A percentile compares a stretch with the other conserved stretches of the same genome.
Conservation (phyloP, 1,140 invertebrate genomes). For the Drosophila ambigua region DNA sequence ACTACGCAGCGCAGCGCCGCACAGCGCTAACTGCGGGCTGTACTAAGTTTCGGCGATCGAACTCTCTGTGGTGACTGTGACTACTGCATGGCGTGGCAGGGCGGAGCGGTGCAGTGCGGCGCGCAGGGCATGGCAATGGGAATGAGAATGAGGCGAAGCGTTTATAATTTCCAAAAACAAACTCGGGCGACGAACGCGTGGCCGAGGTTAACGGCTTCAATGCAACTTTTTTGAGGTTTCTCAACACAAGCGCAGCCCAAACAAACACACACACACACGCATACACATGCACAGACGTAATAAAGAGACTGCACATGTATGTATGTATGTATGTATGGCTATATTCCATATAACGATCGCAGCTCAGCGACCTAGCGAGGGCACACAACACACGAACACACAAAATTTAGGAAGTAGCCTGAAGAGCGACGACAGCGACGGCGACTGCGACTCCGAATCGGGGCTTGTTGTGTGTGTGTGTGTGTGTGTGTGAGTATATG, state of each 20-base stretch:
- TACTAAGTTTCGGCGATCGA: conserved; percentile 22
- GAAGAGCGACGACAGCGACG: background rate
- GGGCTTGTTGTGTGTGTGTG: background rate
- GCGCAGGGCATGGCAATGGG: background rate
- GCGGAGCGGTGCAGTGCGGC: background rate
- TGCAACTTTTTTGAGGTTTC: conserved; percentile 83
- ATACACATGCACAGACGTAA: background rate
- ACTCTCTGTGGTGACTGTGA: no score
- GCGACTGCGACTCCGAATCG: background rate
- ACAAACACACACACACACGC: conserved; percentile 10
- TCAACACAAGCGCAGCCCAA: conserved; percentile 21
- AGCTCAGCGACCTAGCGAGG: conserved; percentile 69
- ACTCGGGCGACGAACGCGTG: conserved; percentile 78
- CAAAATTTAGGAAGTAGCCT: conserved; percentile 71
- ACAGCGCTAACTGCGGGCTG: background rate
- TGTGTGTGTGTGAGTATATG: conserved; percentile 33
- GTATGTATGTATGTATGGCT: conserved; percentile 11
- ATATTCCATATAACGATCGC: conserved; percentile 34
- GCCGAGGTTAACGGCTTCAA: conserved; percentile 83
- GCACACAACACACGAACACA: conserved; percentile 46
- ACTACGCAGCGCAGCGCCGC: background rate
- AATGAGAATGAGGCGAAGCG: conserved; percentile 19
- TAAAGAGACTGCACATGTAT: conserved; percentile 11
- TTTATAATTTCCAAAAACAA: conserved; percentile 76
- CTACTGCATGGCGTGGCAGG: background rate